A percentile compares a stretch with the other conserved stretches of the same genome.
Conservation (phyloP, 2,888 invertebrate genomes). For the Erynnis tages region DNA sequence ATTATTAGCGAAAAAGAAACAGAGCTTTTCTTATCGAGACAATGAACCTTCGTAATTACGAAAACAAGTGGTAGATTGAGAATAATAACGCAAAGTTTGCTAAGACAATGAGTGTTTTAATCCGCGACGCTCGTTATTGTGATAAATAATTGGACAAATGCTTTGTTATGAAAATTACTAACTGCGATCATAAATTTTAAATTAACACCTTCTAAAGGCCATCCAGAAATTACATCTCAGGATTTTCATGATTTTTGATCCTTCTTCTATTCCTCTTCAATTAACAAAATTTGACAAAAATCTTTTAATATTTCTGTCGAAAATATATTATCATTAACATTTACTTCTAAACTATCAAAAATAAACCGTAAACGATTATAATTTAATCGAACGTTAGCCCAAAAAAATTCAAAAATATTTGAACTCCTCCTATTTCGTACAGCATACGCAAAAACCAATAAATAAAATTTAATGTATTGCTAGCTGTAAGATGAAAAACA, state of each 20-base stretch:
- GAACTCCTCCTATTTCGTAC: no score
- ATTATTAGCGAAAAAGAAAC: slow-evolving; percentile 11
- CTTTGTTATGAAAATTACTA: slow-evolving; percentile 13
- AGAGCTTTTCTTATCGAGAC: slow-evolving; percentile 22
- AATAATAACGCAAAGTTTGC: slow-evolving; percentile 23
- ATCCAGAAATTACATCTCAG: not conserved
- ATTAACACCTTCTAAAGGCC: not conserved
- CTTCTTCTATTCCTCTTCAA: no score
- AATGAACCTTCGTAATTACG: slow-evolving; percentile 24
- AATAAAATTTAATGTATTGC: not conserved
- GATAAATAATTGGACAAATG: slow-evolving; percentile 23
- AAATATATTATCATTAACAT: no score
- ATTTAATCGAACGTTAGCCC: no score
- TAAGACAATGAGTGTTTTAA: slow-evolving; percentile 25
- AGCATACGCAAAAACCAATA: no score
- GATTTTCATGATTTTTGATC: no score
- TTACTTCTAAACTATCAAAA: no score
- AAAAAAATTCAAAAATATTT: no score
- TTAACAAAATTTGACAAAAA: no score
- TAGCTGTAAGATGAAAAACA: no score
- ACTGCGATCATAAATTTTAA: not conserved
- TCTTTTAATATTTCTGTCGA: no score
- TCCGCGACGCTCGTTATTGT: slow-evolving; percentile 17
- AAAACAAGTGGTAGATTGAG: slow-evolving; percentile 26
- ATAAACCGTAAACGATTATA: no score